Conservation (phyloP, 2,888 invertebrate genomes). For the Dendrolimus houi region DNA sequence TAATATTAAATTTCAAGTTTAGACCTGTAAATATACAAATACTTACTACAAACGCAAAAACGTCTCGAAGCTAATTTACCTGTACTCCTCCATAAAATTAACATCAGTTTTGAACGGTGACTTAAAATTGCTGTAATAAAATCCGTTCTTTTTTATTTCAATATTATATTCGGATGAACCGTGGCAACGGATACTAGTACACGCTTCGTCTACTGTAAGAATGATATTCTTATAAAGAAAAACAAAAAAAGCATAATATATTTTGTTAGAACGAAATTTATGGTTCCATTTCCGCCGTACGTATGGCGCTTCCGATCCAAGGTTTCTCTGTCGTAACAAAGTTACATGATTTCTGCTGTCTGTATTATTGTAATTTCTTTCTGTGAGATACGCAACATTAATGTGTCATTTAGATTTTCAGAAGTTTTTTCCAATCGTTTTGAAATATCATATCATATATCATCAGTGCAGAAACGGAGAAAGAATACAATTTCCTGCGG, state of each 20-base stretch:
- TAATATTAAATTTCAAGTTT: no score
- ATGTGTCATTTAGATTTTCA: no score
- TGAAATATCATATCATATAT: no score
- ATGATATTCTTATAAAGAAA: not conserved
- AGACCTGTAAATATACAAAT: no score
- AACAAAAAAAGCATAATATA: not conserved
- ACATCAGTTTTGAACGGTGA: no score
- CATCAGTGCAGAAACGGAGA: no score
- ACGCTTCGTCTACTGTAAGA: not conserved
- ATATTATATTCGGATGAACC: not conserved
- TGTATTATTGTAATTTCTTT: not conserved
- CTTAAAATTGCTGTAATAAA: not conserved
- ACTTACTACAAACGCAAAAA: no score
- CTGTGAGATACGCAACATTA: no score
- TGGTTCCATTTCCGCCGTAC: not conserved
- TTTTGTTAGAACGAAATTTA: not conserved
- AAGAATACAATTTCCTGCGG: no score
- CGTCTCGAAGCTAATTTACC: no score
- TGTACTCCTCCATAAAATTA: no score
- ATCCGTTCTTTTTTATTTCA: not conserved
- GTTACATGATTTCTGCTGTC: not conserved
- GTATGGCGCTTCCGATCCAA: not conserved
- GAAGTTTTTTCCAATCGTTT: no score
- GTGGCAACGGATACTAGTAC: not conserved
- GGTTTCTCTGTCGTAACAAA: not conserved